Base-by-base conservation (phyloP, 2,113 vertebrate genomes). In the Megaceryle maxima region DNA sequence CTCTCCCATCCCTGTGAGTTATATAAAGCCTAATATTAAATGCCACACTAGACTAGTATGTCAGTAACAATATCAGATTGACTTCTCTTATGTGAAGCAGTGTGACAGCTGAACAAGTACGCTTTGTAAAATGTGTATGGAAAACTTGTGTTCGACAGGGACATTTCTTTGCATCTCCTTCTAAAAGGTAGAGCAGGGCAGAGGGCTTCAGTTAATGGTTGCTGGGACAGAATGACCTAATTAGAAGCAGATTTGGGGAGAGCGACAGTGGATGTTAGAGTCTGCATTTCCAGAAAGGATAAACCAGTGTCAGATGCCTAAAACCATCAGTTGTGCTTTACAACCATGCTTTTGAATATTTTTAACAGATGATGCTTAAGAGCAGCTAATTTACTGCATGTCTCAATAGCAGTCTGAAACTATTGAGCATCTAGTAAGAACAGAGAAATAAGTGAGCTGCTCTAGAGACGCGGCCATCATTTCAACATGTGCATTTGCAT, bases 1-100 rank as follows among this genome's bases (percentile, higher is more conserved):
- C 91, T 95, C 94, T 95, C 92, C 96, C 67, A 78, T 91, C 95
- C 76, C 70, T 70, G 92, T 81, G 96, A 97, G 96, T 97, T 93
- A 94, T 90, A 97, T 95, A 97, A 96, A 97, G 96, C 93, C 94
- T 97, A 91, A 96, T 96, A 97, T 94, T 96, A 97, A 97, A 96
- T 89, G 92, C 91, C 43, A 39, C 78, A 41, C 87, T 75, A 95
- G 92, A 92, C 72, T 78, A 83, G 88, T 88, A 76, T 95, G 95
- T 97, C 92, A 95, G 96, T 78, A 96, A 92, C 86, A 57, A 92
- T 96, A 78, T 74, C 88, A 82, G 97, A 77, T 87, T 87, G 89
- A 83, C 85, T 89, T 95, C 95, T 96, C 96, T 94, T 93, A 41
- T n/a, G 66, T 77, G 91, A 94, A 97, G 83, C 94, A 28, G 67